Evolutionary conservation across 1,140 invertebrate species (phyloP).

Genomic region (Magallana ariakensis): DNA sequence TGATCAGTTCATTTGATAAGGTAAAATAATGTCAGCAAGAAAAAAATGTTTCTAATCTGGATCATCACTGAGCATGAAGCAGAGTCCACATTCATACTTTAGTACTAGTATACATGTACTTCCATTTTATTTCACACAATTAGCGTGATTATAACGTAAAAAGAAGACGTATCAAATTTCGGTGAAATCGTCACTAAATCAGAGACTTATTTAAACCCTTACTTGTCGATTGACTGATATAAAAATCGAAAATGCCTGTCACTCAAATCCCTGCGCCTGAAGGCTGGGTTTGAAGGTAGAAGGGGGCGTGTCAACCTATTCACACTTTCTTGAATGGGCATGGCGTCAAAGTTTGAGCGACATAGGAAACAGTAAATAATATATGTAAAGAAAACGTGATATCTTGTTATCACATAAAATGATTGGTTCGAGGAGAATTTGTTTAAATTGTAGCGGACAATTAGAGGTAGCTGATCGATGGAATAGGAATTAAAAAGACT

Average conservation of each 20-base stretch:
- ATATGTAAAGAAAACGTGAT: constrained; percentile 26
- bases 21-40: no score
- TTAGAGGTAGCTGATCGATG: constrained; percentile 32
- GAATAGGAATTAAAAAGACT: constrained; percentile 26
- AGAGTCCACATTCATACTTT: no score
- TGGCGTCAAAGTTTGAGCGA: constrained; percentile 9
- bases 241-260: neutral
- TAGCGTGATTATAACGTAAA: neutral
- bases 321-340: constrained; percentile 23
- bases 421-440: constrained; percentile 34
- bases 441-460: constrained; percentile 38
- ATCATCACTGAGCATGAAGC: no score
- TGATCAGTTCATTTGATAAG: no score
- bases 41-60: no score
- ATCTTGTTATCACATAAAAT: constrained; percentile 35
- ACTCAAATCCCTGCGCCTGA: neutral
- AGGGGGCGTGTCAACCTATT: neutral
- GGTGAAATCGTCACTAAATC: neutral
- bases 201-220: constrained; percentile 4
- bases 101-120: no score
- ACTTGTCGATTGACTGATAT: neutral
- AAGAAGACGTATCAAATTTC: constrained; percentile 4
- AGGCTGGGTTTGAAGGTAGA: neutral
- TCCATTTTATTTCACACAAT: no score
- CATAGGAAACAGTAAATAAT: constrained; percentile 14